A percentile compares a stretch with the other conserved stretches of the same genome.
Conservation (phyloP, 2,888 invertebrate species). For the Clivina fossor region DNA sequence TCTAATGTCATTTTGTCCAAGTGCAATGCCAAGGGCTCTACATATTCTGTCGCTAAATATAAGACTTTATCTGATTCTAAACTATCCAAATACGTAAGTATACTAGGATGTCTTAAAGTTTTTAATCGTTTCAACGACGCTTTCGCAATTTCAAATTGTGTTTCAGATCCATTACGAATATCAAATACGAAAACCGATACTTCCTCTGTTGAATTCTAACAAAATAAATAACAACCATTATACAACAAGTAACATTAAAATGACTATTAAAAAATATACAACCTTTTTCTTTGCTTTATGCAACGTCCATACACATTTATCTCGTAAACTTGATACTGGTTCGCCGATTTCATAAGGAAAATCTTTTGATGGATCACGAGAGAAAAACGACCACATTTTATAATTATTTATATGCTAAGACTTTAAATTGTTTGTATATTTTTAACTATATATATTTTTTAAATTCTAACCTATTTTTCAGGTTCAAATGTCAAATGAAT, state of each 20-base stretch:
- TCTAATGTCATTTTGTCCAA: slow-evolving; percentile 69
- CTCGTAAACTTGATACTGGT: slow-evolving; percentile 73
- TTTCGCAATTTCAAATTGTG: slow-evolving; percentile 84
- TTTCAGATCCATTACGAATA: slow-evolving; percentile 78
- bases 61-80: slow-evolving; percentile 95
- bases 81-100: slow-evolving; percentile 93
- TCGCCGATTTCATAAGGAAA: slow-evolving; percentile 94
- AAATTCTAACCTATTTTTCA: slow-evolving; percentile 28
- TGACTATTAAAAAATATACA: slow-evolving; percentile 34
- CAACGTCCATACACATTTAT: slow-evolving; percentile 85
- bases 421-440: slow-evolving; percentile 4
- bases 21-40: slow-evolving; percentile 81
- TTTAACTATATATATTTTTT: slow-evolving; percentile 9
- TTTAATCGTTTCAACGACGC: slow-evolving; percentile 91
- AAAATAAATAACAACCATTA: slow-evolving; percentile 6
- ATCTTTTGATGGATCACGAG: slow-evolving; percentile 92
- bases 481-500: slow-evolving; percentile 29
- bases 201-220: slow-evolving; percentile 74
- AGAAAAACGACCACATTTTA: slow-evolving; percentile 97
- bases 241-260: no score
- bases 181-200: slow-evolving; percentile 92
- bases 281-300: slow-evolving; percentile 92
- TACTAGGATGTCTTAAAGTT: slow-evolving; percentile 96
- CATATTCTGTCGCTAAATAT: slow-evolving; percentile 93
- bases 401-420: slow-evolving; percentile 26